Evolutionary conservation across 2,888 invertebrate species (phyloP), one percentile per base, ranked within the genome.

Genomic region (Thysanoteuthis rhombus): DNA sequence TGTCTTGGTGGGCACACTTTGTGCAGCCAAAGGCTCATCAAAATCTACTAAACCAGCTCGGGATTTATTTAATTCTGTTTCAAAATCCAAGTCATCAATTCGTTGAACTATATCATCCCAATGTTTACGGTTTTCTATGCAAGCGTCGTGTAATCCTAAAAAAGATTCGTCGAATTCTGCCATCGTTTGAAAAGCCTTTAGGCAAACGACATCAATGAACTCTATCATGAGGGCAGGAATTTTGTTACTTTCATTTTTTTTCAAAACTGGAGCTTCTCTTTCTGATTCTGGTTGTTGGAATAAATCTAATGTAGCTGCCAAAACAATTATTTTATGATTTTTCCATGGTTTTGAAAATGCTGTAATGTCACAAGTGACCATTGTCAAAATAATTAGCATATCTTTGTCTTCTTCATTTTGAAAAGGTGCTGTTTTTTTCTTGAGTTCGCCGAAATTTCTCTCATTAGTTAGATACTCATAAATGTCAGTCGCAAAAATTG

Each of bases 261-360:
- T 99, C 99, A 99, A 99, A 97, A 99, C 98, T 5, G 98, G 52
- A 96, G 99, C 98, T 10, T 90, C 40, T 95, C 98, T 98, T 97
- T 99, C 99, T 95, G 99, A 97, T 97, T 99, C 99, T 0, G 99
- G 99, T 97, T 99, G 99, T 97, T 99, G 99, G 97, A 99, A 99
- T 97, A 99, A 99, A 97, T 99, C 99, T 96, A 99, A 98, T 0
- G 99, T 99, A 0, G 99, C 99, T 94, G 99, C 97, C 97, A 99
- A 99, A 28, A 99, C 99, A 1, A 99, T 98, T 94, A 98, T 98
- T 97, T 99, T 99, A 96, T 99, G 99, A 0, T 99, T 98, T 95
- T 99, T 99, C 99, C 99, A 99, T 0, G 99, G 99, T 96, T 99
- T 99, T 0, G 99, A 98, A 95, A 99, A 99, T 1, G 99, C 99